Percentiles rank a stretch among this genome's conserved stretches.
phyloP scores from a whole-genome alignment of 2,797 vertebrate species.

The Pipistrellus pipistrellus region DNA sequence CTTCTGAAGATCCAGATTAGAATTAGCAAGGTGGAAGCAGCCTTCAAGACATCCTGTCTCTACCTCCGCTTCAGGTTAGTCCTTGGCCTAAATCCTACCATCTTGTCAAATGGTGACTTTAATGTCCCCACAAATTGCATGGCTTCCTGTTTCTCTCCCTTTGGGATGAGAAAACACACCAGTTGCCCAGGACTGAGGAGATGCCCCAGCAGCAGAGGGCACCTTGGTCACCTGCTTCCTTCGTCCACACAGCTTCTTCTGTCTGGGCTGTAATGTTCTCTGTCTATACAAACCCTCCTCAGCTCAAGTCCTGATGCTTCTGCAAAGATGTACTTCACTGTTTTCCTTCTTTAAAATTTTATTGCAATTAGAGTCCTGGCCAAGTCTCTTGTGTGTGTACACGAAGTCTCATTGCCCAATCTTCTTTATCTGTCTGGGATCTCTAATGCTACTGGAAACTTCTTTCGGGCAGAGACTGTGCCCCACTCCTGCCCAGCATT shows the following conservation, averaged over 20 bases:
- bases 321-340: neutral
- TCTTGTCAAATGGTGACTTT: neutral
- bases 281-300: neutral
- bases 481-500: neutral
- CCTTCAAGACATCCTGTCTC: neutral
- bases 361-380: neutral
- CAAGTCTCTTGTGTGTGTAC: neutral
- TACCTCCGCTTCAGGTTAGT: neutral
- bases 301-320: neutral
- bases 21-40: neutral
- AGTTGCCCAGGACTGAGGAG: neutral
- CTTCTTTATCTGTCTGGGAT: neutral
- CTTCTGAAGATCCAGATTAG: neutral
- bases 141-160: neutral
- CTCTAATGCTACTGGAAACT: neutral
- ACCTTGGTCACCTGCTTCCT: neutral
- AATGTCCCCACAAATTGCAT: neutral
- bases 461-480: neutral
- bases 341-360: constrained; percentile 13
- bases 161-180: neutral
- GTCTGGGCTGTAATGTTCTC: neutral
- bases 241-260: neutral
- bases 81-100: neutral
- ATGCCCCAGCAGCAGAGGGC: neutral
- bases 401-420: neutral